phyloP scores from a whole-genome alignment of 2,113 vertebrate species.

The Notechis scutatus region DNA sequence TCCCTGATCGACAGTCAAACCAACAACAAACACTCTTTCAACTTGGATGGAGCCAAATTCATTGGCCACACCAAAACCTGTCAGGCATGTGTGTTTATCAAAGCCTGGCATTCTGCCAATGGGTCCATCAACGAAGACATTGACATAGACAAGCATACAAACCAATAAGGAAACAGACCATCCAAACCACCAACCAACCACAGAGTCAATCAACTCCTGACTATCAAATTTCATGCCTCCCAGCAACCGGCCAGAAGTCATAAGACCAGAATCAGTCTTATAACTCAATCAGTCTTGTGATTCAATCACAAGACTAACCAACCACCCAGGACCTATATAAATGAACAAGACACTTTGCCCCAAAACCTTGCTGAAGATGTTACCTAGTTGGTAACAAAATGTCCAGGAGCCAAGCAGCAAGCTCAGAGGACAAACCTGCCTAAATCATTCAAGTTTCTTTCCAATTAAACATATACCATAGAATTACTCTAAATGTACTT shows the following conservation, averaged over 20 bases:
- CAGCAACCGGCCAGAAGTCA: neutral
- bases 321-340: neutral
- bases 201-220: neutral
- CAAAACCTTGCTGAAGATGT: neutral
- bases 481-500: neutral
- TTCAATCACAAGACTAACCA: neutral
- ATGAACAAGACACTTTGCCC: neutral
- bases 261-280: neutral
- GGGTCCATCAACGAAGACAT: neutral
- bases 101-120: neutral
- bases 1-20: neutral
- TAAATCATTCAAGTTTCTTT: neutral
- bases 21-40: neutral
- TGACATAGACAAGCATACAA: neutral
- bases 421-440: neutral
- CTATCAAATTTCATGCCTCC: neutral
- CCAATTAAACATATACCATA: neutral
- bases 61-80: neutral
- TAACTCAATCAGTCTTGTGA: neutral
- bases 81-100: neutral
- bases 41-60: neutral
- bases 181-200: neutral
- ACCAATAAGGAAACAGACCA: neutral
- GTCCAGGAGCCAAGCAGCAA: neutral
- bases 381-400: neutral